Evolutionary conservation across 2,113 vertebrate species (phyloP), one percentile per base, ranked within the genome.

Genomic region (Heteronetta atricapilla): DNA sequence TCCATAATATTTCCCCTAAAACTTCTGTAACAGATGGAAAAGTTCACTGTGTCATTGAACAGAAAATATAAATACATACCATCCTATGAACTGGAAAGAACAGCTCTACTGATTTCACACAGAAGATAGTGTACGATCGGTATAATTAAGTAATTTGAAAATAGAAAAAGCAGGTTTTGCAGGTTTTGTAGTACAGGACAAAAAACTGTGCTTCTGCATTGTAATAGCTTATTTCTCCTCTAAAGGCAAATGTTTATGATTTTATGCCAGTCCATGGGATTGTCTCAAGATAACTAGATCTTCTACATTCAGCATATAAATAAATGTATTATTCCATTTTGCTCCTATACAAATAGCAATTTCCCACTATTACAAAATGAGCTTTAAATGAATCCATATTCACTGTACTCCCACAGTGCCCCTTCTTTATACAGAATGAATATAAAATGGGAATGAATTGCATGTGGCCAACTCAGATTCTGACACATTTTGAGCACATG

Each of bases 301-400:
- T 76, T 87, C 78, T 86, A n/a, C 78, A 91, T 82, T 92, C 95
- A 89, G 82, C 87, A 93, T 88, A 91, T 69, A 94, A 67, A 85
- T 74, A n/a, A 64, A 28, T 40, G 38, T 14, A 88, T 93, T 81
- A 85, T 20, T 88, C 63, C 29, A 64, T 88, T 95, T 91, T 93
- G 86, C 86, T 96, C 53, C 55, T 93, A 91, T 50, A 89, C 42
- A 89, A 97, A 95, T 76, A 96, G 44, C 40, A 85, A 94, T 91
- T 95, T 91, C 59, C 72, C 64, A 56, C 53, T 80, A 88, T 91
- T 85, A 85, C 19, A 75, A 73, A 79, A 85, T 53, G 87, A 91
- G 67, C 72, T 70, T 26, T 82, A 46, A 89, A 79, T 58, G 74
- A 95, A 85, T 69, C 20, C 44, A 79, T 50, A 87, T 77, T 88